Evolutionary conservation across 2,888 invertebrate species (phyloP).

Genomic region (Volucella bombylans): DNA sequence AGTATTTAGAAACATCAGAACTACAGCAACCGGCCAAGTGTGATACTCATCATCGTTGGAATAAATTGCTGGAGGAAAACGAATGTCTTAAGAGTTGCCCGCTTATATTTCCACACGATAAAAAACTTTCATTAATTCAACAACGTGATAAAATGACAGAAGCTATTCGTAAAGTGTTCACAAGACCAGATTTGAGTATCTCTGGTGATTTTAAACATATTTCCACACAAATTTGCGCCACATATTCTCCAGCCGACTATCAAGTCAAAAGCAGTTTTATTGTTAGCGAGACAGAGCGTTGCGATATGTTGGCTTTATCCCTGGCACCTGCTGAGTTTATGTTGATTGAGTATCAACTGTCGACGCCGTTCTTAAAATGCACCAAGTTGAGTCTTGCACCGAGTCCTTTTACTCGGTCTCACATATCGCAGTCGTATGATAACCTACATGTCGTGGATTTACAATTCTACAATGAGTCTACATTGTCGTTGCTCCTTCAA

Average conservation of each 20-base stretch:
- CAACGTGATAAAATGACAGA: constrained; percentile 88
- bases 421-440: constrained; percentile 69
- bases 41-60: constrained; percentile 90
- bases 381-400: constrained; percentile 84
- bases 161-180: constrained; percentile 87
- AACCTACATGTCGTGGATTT: constrained; percentile 86
- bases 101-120: constrained; percentile 89
- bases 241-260: constrained; percentile 70
- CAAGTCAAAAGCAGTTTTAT: constrained; percentile 77
- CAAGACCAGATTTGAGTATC: constrained; percentile 86
- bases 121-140: constrained; percentile 90
- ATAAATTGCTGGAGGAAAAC: constrained; percentile 89
- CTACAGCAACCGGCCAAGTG: constrained; percentile 86
- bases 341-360: constrained; percentile 79
- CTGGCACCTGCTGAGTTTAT: constrained; percentile 79
- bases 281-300: constrained; percentile 77
- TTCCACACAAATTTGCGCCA: constrained; percentile 83
- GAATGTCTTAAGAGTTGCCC: constrained; percentile 88
- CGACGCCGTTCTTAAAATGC: constrained; percentile 82
- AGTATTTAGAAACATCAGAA: constrained; percentile 91
- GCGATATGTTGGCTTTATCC: constrained; percentile 79
- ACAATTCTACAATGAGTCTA: constrained; percentile 87
- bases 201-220: constrained; percentile 85
- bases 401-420: constrained; percentile 80
- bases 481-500: constrained; percentile 88